phyloP scores from a whole-genome alignment of 1,140 invertebrate species.

The Drosophila paulistorum region DNA sequence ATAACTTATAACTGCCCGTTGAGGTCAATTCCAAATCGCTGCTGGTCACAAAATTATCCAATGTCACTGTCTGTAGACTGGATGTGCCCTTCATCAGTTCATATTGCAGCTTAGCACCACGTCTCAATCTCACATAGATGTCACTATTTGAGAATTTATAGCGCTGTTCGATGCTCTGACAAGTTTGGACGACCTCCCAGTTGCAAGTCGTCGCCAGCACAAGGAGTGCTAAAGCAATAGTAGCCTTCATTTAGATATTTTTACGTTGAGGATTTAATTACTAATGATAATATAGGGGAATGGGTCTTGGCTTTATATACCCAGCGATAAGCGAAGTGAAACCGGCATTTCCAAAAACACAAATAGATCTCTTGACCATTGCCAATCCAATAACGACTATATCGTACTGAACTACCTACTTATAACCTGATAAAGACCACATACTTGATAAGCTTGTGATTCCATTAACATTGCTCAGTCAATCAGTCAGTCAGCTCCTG shows the following conservation, averaged over 20 bases:
- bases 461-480: background rate
- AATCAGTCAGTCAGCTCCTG: background rate
- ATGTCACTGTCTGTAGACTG: conserved; percentile 60
- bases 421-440: conserved; percentile 27
- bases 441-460: conserved; percentile 34
- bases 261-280: conserved; percentile 5
- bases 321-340: conserved; percentile 28
- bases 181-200: conserved; percentile 30
- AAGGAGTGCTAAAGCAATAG: conserved; percentile 18
- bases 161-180: conserved; percentile 63
- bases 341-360: conserved; percentile 19
- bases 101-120: conserved; percentile 64
- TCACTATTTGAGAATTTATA: conserved; percentile 69
- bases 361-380: conserved; percentile 64
- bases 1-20: conserved; percentile 50
- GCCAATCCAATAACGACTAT: conserved; percentile 28
- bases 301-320: conserved; percentile 36
- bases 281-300: conserved; percentile 2
- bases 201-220: conserved; percentile 13
- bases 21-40: conserved; percentile 50
- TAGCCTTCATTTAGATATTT: conserved; percentile 36
- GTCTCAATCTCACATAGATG: conserved; percentile 65
- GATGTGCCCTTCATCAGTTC: conserved; percentile 69
- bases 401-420: conserved; percentile 10
- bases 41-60: conserved; percentile 68